Evolutionary conservation across 1,140 invertebrate species (phyloP).

Genomic region (Drosophila kurseongensis): DNA sequence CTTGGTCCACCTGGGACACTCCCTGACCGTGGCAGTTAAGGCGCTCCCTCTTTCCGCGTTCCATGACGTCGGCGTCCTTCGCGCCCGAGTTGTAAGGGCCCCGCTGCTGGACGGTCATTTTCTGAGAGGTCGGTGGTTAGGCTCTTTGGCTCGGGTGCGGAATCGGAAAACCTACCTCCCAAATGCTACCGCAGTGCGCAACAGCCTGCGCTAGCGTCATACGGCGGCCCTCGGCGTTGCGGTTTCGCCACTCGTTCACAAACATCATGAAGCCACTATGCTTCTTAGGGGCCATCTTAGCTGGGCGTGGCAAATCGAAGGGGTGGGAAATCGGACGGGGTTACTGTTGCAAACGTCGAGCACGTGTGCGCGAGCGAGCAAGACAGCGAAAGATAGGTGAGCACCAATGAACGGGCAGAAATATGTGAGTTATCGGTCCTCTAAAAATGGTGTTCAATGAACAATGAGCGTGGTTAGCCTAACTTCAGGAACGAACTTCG

Average conservation of each 20-base stretch:
- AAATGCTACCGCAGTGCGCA: slow-evolving; percentile 26
- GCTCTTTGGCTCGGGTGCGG: too few species aligned
- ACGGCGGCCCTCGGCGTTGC: neutral
- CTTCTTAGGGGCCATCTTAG: slow-evolving; percentile 59
- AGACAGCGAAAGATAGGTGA: neutral
- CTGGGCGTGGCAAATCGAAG: slow-evolving; percentile 13
- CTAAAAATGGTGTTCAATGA: neutral
- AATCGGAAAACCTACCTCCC: slow-evolving; percentile 31
- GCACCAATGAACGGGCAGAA: slow-evolving; percentile 16
- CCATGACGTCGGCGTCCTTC: slow-evolving; percentile 30
- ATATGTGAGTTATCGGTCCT: neutral
- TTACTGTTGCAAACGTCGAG: neutral
- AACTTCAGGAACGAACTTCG: too few species aligned
- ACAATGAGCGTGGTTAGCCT: neutral
- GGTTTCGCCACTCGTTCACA: slow-evolving; percentile 47
- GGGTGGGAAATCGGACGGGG: neutral
- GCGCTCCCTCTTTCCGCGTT: slow-evolving; percentile 5
- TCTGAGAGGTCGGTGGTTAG: slow-evolving; percentile 8
- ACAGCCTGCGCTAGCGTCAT: slow-evolving; percentile 36
- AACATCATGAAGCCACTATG: slow-evolving; percentile 54
- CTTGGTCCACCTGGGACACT: slow-evolving; percentile 32
- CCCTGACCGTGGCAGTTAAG: slow-evolving; percentile 51
- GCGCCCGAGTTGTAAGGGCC: slow-evolving; percentile 45
- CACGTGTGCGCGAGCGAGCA: slow-evolving; percentile 10
- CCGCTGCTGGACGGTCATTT: slow-evolving; percentile 44